Conservation (phyloP, 1,140 invertebrate genomes). For the Drosophila jambulina region DNA sequence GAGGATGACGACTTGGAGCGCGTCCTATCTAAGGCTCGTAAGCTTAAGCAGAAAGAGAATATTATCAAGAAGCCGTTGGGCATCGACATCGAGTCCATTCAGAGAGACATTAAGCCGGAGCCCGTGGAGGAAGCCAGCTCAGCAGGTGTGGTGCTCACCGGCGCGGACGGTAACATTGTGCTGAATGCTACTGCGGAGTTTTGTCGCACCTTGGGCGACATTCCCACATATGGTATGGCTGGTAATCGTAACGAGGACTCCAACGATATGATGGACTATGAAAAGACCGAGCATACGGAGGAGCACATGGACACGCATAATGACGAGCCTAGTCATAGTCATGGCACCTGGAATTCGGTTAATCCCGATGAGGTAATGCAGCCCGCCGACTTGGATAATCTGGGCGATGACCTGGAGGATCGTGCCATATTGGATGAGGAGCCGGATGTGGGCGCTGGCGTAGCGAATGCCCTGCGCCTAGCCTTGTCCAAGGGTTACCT, state of each 20-base stretch:
- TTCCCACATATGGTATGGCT: constrained; percentile 95
- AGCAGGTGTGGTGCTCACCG: constrained; percentile 23
- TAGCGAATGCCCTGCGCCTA: constrained; percentile 95
- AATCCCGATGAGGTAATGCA: constrained; percentile 85
- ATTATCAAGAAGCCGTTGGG: constrained; percentile 84
- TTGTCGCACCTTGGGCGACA: constrained; percentile 97
- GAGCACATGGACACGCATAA: constrained; percentile 63
- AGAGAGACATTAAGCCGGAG: constrained; percentile 85
- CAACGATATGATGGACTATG: constrained; percentile 90
- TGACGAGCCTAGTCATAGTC: constrained; percentile 58
- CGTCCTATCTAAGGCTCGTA: constrained; percentile 91
- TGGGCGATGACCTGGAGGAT: constrained; percentile 86
- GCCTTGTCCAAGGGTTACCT: constrained; percentile 98
- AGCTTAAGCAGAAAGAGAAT: constrained; percentile 88
- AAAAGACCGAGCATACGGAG: constrained; percentile 58
- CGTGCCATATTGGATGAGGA: constrained; percentile 96
- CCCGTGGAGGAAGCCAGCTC: constrained; percentile 70
- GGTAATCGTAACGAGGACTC: constrained; percentile 94
- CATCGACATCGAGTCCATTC: constrained; percentile 84
- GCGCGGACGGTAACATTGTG: constrained; percentile 88
- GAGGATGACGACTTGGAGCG: constrained; percentile 90
- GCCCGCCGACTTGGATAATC: constrained; percentile 75
- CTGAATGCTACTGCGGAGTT: constrained; percentile 98
- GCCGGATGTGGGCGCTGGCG: constrained; percentile 95
- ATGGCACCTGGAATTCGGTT: constrained; percentile 86